These are phyloP conservation scores for Trichechus manatus DNA, from an alignment of 2,113 vertebrate species.

Conservation along the genomic window DNA sequence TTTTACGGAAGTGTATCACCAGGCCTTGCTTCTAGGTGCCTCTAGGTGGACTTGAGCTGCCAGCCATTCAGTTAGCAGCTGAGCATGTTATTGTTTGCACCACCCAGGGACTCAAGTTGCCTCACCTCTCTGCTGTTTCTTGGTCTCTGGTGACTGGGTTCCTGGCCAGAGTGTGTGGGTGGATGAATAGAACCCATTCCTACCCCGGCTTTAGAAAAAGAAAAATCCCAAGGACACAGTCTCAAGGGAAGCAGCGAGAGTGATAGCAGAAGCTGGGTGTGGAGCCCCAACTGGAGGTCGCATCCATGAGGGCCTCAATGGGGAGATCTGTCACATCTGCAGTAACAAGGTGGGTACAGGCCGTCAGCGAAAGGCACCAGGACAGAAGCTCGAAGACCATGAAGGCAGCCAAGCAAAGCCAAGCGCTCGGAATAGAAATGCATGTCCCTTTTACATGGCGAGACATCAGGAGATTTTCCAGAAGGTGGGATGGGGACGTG, in stretches of 20 bases:
- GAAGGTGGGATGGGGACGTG: background rate
- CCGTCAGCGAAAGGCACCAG: background rate
- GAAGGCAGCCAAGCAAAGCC: constrained; percentile 12
- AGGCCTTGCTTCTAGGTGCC: background rate
- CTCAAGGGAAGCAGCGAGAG: background rate
- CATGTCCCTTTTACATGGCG: accelerated
- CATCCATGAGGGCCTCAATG: background rate
- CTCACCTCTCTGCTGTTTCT: background rate
- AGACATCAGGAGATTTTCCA: background rate
- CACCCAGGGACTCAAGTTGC: background rate
- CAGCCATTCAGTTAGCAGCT: background rate
- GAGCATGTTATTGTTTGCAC: background rate
- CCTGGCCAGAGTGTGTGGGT: too few species aligned
- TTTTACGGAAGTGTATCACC: background rate
- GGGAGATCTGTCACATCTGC: background rate
- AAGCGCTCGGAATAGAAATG: background rate
- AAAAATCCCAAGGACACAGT: background rate
- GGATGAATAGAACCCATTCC: background rate
- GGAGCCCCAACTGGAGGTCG: background rate
- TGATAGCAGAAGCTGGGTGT: accelerated
- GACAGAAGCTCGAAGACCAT: background rate
- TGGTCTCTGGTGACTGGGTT: background rate
- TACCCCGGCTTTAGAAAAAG: background rate
- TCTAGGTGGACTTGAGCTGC: background rate
- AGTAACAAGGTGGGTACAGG: background rate